Evolutionary conservation across 2,888 invertebrate species (phyloP), one percentile per base, ranked within the genome.

Genomic region (Ectobius pallidus): DNA sequence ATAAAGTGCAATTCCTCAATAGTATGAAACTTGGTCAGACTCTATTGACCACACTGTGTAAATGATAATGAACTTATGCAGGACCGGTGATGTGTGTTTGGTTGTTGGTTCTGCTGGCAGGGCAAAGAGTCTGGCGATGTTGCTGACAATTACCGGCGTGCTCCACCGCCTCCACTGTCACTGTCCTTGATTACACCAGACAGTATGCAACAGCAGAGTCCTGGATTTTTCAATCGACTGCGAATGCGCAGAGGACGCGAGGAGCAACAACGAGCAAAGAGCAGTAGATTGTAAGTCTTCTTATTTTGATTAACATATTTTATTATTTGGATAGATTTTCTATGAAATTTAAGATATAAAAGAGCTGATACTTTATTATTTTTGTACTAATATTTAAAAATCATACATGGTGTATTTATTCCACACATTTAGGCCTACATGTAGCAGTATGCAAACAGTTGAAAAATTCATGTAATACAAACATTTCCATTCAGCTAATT

Each of bases 121-220:
- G 84, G 82, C 83, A 84, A 79, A 82, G 82, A 79, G 83, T 83
- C 79, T 84, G 84, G 84, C 78, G 82, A 77, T 84, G 85, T 80
- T 85, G 85, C 85, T 85, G 85, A 85, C 85, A 84, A 27, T 65
- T 42, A 44, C 65, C 65, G 20, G 22, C 22, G 9, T n/a, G n/a
- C 22, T 20, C 63, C 39, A 22, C 63, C 63, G 18, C 63, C 39
- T 18, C 39, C 63, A 1, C 84, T 85, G 25, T 71, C 58, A 30
- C 34, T 62, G 16, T 2, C 65, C 27, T 52, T 67, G 20, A 39
- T 67, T n/a, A 67, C 61, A 4, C 58, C 55, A 49, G 70, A 49
- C 18, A 68, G 42, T 61, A 68, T 62, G 7, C 68, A 62, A 11
- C 62, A 62, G 62, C 67, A 72, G 79, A 76, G 71, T 74, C 77